These are phyloP conservation scores for Drosophila asahinai DNA, from an alignment of 1,140 invertebrate species.

Conservation along the genomic window DNA sequence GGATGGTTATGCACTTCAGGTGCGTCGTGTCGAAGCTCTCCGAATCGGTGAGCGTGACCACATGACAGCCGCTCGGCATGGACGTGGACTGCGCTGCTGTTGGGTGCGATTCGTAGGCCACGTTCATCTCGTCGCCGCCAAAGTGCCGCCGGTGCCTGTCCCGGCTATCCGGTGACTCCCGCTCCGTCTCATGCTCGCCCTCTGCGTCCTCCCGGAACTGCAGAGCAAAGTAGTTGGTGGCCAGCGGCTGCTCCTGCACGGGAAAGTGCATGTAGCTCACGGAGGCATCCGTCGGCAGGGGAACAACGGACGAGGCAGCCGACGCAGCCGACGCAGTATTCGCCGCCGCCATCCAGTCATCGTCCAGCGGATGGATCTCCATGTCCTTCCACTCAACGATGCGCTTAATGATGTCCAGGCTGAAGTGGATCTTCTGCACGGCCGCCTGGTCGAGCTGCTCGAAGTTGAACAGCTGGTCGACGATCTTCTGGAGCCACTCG, in stretches of 20 bases:
- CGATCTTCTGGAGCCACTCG: conserved; percentile 91
- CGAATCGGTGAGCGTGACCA: conserved; percentile 90
- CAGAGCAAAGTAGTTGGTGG: conserved; percentile 81
- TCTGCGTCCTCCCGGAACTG: conserved; percentile 63
- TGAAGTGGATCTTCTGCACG: conserved; percentile 91
- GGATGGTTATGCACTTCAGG: conserved; percentile 93
- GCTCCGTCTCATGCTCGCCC: conserved; percentile 17
- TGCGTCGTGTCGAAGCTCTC: conserved; percentile 92
- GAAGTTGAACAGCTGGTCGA: conserved; percentile 88
- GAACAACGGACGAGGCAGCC: conserved; percentile 19
- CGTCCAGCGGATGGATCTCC: conserved; percentile 92
- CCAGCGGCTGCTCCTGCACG: conserved; percentile 71
- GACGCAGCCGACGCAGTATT: conserved; percentile 16
- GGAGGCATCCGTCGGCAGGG: conserved; percentile 52
- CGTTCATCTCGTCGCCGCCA: conserved; percentile 38
- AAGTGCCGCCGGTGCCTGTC: conserved; percentile 31
- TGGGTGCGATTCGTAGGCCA: conserved; percentile 16
- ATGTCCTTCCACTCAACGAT: conserved; percentile 95
- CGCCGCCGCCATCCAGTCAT: conserved; percentile 79
- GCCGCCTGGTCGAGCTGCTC: conserved; percentile 87
- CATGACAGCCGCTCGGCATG: conserved; percentile 87
- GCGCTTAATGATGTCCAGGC: conserved; percentile 92
- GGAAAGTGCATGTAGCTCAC: conserved; percentile 77
- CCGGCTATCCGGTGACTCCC: conserved; percentile 23
- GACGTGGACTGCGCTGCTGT: conserved; percentile 15